These are phyloP conservation scores for Ernsta delagoae DNA, from an alignment of 2,888 invertebrate genomes.

Conservation along the genomic window DNA sequence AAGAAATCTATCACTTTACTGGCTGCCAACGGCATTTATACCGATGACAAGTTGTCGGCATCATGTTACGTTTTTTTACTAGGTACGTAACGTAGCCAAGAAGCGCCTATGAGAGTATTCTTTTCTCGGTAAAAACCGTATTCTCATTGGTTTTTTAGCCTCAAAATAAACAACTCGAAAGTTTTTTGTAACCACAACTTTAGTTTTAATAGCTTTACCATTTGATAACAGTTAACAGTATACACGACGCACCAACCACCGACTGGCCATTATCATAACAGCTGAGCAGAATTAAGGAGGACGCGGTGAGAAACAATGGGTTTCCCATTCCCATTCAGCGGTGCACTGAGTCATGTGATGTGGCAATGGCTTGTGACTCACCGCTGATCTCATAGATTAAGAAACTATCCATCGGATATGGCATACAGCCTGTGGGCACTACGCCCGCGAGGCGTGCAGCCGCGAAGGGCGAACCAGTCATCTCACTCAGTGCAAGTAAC, in stretches of 20 bases:
- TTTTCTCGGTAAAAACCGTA: background rate
- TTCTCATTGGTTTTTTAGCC: too few relatives aligned
- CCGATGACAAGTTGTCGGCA: background rate
- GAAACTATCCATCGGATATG: constrained; percentile 56
- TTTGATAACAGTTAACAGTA: constrained; percentile 23
- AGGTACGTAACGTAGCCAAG: background rate
- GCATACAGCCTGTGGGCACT: constrained; percentile 41
- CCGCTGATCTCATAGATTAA: constrained; percentile 63
- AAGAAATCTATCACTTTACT: background rate
- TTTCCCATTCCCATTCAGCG: constrained; percentile 69
- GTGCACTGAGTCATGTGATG: constrained; percentile 78
- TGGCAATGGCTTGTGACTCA: constrained; percentile 76
- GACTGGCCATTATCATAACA: constrained; percentile 47
- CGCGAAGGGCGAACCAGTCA: constrained; percentile 24
- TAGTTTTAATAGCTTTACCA: too few relatives aligned
- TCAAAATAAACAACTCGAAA: too few relatives aligned
- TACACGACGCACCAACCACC: background rate
- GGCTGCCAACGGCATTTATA: background rate
- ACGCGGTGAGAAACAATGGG: constrained; percentile 70
- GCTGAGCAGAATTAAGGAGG: constrained; percentile 63
- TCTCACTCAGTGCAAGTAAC: background rate
- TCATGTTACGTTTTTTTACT: background rate
- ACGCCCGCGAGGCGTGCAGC: constrained; percentile 12
- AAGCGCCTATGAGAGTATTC: background rate
- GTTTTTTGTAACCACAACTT: too few relatives aligned